phyloP scores from a whole-genome alignment of 2,113 vertebrate species.

The Panthera leo region DNA sequence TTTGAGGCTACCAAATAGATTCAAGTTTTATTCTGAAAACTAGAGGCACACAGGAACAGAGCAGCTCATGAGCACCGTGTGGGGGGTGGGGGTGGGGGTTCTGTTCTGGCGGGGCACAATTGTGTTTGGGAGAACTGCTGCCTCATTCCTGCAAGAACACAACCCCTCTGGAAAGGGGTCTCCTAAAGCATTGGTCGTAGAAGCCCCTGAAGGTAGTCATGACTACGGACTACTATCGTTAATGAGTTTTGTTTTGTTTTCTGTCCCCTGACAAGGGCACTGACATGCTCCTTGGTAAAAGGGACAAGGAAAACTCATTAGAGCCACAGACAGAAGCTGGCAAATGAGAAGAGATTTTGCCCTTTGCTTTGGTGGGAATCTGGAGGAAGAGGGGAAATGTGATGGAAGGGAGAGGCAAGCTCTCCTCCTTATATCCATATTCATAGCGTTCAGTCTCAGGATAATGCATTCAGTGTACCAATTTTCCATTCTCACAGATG shows the following conservation, averaged over 20 bases:
- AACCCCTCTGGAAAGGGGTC: background rate
- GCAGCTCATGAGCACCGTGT: background rate
- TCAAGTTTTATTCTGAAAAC: conserved; percentile 55
- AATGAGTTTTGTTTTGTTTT: conserved; percentile 13
- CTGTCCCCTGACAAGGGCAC: conserved; percentile 4
- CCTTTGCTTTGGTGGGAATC: conserved; percentile 46
- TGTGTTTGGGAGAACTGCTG: background rate
- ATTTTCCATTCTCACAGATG: background rate
- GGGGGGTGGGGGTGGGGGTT: background rate
- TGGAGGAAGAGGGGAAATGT: background rate
- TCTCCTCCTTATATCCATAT: background rate
- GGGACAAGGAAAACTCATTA: conserved; percentile 44
- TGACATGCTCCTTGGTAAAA: background rate
- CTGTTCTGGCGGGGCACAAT: background rate
- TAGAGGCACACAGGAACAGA: conserved; percentile 9
- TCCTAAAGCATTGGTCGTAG: background rate
- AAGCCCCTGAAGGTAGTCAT: conserved; percentile 24
- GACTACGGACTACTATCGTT: background rate
- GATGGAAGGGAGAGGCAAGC: background rate
- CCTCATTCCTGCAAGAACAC: background rate
- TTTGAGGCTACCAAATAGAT: conserved; percentile 22
- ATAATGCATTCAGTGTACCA: background rate
- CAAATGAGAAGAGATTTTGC: conserved; percentile 28
- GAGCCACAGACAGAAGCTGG: background rate
- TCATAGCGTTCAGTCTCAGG: background rate